Conservation (phyloP, 2,113 vertebrate genomes). For the Pao palembangensis region DNA sequence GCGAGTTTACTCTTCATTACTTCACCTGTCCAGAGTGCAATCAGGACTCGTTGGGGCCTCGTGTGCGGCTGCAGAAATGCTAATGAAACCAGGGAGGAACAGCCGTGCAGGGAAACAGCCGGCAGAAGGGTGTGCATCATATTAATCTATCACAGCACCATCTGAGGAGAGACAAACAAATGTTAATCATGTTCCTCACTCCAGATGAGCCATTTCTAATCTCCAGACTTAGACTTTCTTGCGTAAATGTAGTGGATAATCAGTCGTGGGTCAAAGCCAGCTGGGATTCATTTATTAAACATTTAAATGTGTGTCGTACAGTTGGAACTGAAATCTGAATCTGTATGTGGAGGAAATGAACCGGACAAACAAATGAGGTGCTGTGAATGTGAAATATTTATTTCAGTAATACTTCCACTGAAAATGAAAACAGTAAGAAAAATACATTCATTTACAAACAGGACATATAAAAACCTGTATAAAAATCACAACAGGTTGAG, state of each 20-base stretch:
- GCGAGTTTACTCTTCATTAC: slow-evolving; percentile 16
- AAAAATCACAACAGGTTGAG: not conserved
- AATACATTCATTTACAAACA: not conserved
- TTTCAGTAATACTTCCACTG: slow-evolving; percentile 1
- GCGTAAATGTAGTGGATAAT: too few relatives aligned
- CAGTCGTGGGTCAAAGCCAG: too few relatives aligned
- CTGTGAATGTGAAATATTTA: not conserved
- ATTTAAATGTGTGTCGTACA: too few relatives aligned
- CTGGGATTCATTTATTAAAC: too few relatives aligned
- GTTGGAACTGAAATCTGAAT: too few relatives aligned
- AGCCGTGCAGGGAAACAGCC: not conserved
- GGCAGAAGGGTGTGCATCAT: slow-evolving; percentile 1
- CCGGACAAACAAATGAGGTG: too few relatives aligned
- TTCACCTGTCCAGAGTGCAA: slow-evolving; percentile 11
- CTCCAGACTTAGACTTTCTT: not conserved
- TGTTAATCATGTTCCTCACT: slow-evolving; percentile 21
- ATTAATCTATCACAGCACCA: slow-evolving; percentile 10
- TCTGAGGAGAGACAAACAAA: not conserved
- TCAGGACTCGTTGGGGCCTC: slow-evolving; percentile 21
- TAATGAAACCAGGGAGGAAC: slow-evolving; percentile 20
- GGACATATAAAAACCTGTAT: not conserved
- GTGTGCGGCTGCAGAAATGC: slow-evolving; percentile 20
- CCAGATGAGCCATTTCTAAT: slow-evolving; percentile 49
- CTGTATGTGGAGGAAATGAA: too few relatives aligned
- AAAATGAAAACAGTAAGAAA: not conserved